Conservation (phyloP, 2,797 vertebrate genomes). For the Spizella passerina region DNA sequence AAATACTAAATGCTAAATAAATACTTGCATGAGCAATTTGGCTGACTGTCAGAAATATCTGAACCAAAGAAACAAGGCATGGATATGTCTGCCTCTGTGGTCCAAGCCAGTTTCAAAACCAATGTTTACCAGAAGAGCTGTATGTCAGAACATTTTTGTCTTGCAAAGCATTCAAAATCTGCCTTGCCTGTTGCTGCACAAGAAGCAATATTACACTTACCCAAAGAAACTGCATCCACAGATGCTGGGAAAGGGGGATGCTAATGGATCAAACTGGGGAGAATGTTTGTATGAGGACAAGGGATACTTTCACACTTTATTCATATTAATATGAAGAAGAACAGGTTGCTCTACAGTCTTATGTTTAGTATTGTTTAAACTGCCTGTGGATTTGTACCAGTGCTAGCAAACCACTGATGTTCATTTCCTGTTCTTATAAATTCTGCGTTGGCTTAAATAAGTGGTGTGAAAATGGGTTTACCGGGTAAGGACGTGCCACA, state of each 20-base stretch:
- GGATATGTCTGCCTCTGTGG: background rate
- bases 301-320: background rate
- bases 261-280: background rate
- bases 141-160: background rate
- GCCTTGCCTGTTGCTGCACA: background rate
- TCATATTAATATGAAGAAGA: background rate
- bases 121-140: background rate
- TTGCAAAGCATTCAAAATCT: background rate
- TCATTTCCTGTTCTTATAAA: background rate
- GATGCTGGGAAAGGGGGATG: background rate
- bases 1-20: background rate
- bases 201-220: background rate
- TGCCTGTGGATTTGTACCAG: background rate
- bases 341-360: background rate
- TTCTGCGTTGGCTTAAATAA: background rate
- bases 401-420: background rate
- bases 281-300: background rate
- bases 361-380: background rate
- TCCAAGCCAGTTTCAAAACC: background rate
- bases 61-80: background rate
- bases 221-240: background rate
- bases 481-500: background rate
- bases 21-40: background rate
- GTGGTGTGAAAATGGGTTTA: accelerated
- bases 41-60: background rate